Percentiles rank a stretch among this genome's conserved stretches.
These are phyloP conservation scores for Anas bernieri DNA, from an alignment of 2,797 vertebrate genomes.

Conservation along the genomic window DNA sequence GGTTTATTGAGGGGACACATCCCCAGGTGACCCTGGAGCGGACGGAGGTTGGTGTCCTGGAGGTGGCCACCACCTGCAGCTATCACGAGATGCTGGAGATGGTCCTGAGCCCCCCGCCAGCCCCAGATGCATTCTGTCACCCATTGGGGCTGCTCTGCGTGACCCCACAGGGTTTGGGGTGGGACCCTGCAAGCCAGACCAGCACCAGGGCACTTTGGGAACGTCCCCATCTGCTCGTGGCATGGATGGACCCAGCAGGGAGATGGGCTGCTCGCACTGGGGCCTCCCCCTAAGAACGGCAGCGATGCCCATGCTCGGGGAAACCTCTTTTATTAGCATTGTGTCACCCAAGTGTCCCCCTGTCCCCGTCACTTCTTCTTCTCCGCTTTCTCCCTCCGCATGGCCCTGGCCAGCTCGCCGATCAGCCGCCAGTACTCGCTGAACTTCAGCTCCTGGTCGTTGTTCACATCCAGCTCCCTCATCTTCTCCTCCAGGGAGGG, in stretches of 20 bases:
- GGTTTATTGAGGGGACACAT: rapidly evolving
- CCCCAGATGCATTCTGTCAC: neutral
- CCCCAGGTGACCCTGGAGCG: neutral
- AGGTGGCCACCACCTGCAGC: rapidly evolving
- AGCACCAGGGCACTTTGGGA: rapidly evolving
- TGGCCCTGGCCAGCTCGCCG: constrained; percentile 74
- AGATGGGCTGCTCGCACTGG: rapidly evolving
- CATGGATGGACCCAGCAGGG: neutral
- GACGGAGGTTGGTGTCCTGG: rapidly evolving
- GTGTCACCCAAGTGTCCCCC: rapidly evolving
- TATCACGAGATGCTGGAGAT: rapidly evolving
- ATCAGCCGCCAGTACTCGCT: constrained; percentile 78
- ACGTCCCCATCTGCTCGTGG: rapidly evolving
- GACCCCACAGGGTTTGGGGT: neutral
- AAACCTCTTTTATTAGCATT: constrained; percentile 15
- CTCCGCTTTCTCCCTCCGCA: constrained; percentile 46
- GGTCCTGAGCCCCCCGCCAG: neutral
- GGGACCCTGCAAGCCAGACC: neutral
- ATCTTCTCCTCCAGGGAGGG: constrained; percentile 79
- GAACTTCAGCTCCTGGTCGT: constrained; percentile 76
- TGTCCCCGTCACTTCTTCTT: neutral
- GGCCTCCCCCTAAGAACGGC: neutral
- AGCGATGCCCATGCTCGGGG: neutral
- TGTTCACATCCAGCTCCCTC: constrained; percentile 75
- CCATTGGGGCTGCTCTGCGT: neutral